These are phyloP conservation scores for Drosophila engyochracea DNA, from an alignment of 2,888 invertebrate species.

Conservation along the genomic window DNA sequence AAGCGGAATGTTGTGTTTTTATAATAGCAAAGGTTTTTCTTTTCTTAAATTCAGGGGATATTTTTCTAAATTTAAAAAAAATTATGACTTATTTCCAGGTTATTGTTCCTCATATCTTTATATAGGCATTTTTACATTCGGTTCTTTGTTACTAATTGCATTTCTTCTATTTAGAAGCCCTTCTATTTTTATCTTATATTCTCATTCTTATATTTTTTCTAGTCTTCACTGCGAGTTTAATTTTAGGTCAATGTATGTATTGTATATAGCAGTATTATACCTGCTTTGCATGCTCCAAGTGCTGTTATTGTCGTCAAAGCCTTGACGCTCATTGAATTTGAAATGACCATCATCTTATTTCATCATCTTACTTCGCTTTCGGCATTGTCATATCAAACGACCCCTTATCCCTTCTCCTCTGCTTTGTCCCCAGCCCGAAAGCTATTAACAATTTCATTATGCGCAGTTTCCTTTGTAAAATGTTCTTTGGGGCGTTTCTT, in stretches of 20 bases:
- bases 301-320: conserved; percentile 13
- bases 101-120: neutral
- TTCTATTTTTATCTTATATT: neutral
- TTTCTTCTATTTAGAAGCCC: neutral
- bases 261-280: neutral
- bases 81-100: neutral
- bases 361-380: neutral
- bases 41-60: neutral
- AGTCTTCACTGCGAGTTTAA: neutral
- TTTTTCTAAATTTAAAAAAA: neutral
- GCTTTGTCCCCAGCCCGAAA: conserved; percentile 7
- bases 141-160: neutral
- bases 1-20: neutral
- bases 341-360: conserved; percentile 48
- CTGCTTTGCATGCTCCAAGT: conserved; percentile 25
- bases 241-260: conserved; percentile 16
- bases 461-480: conserved; percentile 51
- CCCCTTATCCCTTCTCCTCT: neutral
- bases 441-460: conserved; percentile 78
- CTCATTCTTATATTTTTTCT: neutral
- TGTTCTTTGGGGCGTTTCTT: conserved; percentile 39
- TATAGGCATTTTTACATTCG: neutral
- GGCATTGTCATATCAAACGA: conserved; percentile 56
- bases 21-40: neutral
- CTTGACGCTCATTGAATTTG: conserved; percentile 51